phyloP scores from a whole-genome alignment of 1,140 invertebrate genomes.

The Pomacea maculata region DNA sequence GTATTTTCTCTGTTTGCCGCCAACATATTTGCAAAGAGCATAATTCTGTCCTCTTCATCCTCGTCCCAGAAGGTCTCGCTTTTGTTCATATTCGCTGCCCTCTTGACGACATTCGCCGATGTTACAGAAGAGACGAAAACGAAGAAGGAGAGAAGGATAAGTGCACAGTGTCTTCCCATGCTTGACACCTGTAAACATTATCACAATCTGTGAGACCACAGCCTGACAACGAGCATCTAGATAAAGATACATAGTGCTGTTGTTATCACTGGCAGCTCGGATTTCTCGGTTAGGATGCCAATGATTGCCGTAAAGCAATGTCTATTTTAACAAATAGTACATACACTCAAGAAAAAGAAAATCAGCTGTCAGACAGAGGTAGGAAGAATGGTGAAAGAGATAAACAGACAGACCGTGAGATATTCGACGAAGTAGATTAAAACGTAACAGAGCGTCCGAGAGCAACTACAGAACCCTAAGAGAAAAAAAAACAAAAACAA shows the following conservation, averaged over 20 bases:
- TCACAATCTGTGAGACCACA: constrained; percentile 29
- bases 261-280: too few species aligned
- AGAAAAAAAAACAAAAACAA: not conserved
- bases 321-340: not conserved
- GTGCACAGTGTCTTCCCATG: not conserved
- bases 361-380: not conserved
- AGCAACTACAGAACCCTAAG: not conserved
- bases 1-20: not conserved
- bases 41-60: not conserved
- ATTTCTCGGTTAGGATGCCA: too few species aligned
- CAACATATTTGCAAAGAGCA: not conserved
- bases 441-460: not conserved
- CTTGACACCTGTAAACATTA: constrained; percentile 21
- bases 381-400: not conserved
- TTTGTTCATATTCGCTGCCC: not conserved
- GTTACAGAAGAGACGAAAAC: not conserved
- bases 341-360: not conserved
- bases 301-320: not conserved
- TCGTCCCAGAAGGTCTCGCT: not conserved
- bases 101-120: not conserved
- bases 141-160: not conserved
- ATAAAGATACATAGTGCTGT: not conserved
- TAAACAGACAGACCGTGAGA: not conserved
- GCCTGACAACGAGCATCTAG: not conserved
- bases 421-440: not conserved